Evolutionary conservation across 1,140 invertebrate species (phyloP).

Genomic region (Leptestheria dahalacensis): DNA sequence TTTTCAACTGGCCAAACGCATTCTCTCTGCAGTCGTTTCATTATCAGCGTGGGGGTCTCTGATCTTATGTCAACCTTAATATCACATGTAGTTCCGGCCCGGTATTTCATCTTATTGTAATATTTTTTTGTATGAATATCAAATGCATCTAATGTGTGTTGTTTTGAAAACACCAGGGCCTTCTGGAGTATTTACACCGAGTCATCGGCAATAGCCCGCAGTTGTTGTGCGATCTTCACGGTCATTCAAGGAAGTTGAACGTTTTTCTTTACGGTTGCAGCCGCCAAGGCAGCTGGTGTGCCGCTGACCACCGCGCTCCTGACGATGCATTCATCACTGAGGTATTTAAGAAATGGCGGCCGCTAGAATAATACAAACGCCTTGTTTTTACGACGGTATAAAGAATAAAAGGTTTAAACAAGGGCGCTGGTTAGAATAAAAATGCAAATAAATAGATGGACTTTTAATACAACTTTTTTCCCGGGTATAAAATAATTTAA

Average conservation of each 20-base stretch:
- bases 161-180: conserved; percentile 29
- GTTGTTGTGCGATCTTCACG: conserved; percentile 79
- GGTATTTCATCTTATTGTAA: conserved; percentile 14
- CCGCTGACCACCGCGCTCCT: not conserved
- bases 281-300: conserved; percentile 30
- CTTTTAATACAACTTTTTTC: too few species aligned
- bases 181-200: conserved; percentile 44
- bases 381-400: not conserved
- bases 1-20: too few species aligned
- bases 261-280: conserved; percentile 80
- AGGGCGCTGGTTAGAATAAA: too few species aligned
- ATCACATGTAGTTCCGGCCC: too few species aligned
- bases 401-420: too few species aligned
- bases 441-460: too few species aligned
- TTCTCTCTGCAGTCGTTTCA: too few species aligned
- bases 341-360: not conserved
- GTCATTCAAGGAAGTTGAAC: conserved; percentile 74
- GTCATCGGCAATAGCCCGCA: conserved; percentile 42
- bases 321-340: not conserved
- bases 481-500: too few species aligned
- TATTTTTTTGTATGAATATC: conserved; percentile 12
- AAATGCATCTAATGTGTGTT: conserved; percentile 16
- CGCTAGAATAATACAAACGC: not conserved
- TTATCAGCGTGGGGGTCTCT: too few species aligned
- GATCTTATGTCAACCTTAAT: too few species aligned